A percentile compares a stretch with the other conserved stretches of the same genome.
Conservation (phyloP, 1,140 invertebrate genomes). For the Calliphora vicina region DNA sequence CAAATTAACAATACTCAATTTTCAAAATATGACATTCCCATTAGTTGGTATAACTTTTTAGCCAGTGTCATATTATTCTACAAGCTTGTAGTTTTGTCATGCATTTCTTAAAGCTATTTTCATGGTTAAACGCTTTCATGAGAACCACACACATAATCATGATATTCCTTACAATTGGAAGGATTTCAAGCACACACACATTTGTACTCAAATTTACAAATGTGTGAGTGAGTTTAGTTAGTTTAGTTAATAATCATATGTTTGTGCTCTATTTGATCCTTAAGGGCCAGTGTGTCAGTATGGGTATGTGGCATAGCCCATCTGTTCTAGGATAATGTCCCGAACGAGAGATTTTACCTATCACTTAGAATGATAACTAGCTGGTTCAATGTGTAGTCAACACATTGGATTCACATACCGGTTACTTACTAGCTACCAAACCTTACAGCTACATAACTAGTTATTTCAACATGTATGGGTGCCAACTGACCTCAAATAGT, state of each 20-base stretch:
- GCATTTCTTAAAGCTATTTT: not conserved
- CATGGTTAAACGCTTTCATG: slow-evolving; percentile 23
- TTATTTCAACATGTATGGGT: too few species aligned
- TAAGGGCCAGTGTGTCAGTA: not conserved
- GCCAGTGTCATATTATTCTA: not conserved
- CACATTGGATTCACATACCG: too few species aligned
- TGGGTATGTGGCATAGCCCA: not conserved
- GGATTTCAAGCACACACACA: too few species aligned
- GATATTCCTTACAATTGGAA: not conserved
- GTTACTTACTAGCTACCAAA: too few species aligned
- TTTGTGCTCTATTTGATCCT: slow-evolving; percentile 2
- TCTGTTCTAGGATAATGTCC: too few species aligned
- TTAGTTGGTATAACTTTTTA: not conserved
- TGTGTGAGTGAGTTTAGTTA: not conserved
- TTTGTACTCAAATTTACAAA: not conserved
- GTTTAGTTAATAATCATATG: slow-evolving; percentile 21
- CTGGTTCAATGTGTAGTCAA: too few species aligned
- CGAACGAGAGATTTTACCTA: too few species aligned
- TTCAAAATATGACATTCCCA: not conserved
- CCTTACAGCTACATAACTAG: too few species aligned
- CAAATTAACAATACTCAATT: not conserved
- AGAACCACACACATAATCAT: not conserved
- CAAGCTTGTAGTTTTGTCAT: not conserved
- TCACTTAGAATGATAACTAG: too few species aligned
- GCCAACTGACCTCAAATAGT: too few species aligned